Evolutionary conservation across 2,888 invertebrate species (phyloP), one percentile per base, ranked within the genome.

Genomic region (Phyllotreta striolata): DNA sequence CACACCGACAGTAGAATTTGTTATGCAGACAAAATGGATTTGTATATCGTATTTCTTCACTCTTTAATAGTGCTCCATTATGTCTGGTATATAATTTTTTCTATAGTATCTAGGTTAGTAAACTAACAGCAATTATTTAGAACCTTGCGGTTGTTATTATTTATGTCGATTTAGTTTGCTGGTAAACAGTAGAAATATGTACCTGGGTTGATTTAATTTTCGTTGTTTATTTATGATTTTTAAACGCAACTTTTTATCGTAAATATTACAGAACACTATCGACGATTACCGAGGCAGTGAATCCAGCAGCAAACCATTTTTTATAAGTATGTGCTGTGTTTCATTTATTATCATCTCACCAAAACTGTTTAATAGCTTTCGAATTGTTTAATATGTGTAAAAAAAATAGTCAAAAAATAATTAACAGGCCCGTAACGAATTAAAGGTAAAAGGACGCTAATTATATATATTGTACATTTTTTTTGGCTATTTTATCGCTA

Each of bases 261-360:
- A 74, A 80, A 77, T 78, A 77, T 81, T 81, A 79, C 81, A 81
- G 81, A 80, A 77, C 77, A 79, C 77, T 77, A 77, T 78, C 77
- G 78, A 67, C 74, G 74, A 70, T 70, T 74, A 67, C 76, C 79
- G 72, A 78, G 73, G 73, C 77, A 77, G 74, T 79, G 78, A 79
- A 70, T 74, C 71, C 71, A 69, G 70, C 70, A 69, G 70, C 72
- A 72, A 72, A 74, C 75, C 74, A 72, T 72, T 74, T 72, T 67
- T 70, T 70, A 70, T 74, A 78, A 78, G 79, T 79, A 79, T 79
- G 79, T 79, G 74, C 74, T 71, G 76, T 76, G 73, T 71, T 68
- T 72, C 70, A 72, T 71, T 73, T 70, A 72, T 72, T 71, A 67
- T 67, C 59, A 62, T 65, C 56, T 41, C 10, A n/a, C 9, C 10